Percentiles rank a stretch among this genome's conserved stretches.
Evolutionary conservation across 2,113 vertebrate species (phyloP).

Genomic region (Leptosomus discolor): DNA sequence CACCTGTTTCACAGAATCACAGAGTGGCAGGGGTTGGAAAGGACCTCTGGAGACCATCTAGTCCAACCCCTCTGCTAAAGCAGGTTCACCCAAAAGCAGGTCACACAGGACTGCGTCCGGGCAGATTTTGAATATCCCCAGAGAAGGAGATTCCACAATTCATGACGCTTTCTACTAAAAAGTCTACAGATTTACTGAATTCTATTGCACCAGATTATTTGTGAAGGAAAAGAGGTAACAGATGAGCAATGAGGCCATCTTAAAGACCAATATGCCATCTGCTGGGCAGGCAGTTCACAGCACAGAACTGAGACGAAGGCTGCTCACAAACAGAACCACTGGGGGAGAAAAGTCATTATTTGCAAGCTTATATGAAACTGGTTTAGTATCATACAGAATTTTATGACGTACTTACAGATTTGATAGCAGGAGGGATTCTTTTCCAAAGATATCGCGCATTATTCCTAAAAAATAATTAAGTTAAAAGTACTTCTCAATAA

Average conservation of each 20-base stretch:
- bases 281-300: neutral
- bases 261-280: neutral
- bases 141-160: no score
- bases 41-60: no score
- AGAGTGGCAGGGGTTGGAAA: no score
- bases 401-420: conserved; percentile 81
- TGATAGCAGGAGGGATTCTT: conserved; percentile 90
- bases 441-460: conserved; percentile 97
- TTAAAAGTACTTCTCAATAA: neutral
- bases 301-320: neutral
- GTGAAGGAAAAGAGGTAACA: neutral
- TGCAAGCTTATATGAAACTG: neutral
- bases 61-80: no score
- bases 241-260: neutral
- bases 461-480: conserved; percentile 79
- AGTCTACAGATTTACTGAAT: neutral
- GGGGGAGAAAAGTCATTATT: no score
- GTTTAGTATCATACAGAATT: neutral
- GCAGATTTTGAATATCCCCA: no score
- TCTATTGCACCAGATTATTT: neutral
- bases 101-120: no score
- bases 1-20: neutral
- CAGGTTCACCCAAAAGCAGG: no score
- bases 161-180: neutral
- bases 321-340: neutral